These are phyloP conservation scores for Muscicapa adusta DNA, from an alignment of 2,113 vertebrate species.

Conservation along the genomic window DNA sequence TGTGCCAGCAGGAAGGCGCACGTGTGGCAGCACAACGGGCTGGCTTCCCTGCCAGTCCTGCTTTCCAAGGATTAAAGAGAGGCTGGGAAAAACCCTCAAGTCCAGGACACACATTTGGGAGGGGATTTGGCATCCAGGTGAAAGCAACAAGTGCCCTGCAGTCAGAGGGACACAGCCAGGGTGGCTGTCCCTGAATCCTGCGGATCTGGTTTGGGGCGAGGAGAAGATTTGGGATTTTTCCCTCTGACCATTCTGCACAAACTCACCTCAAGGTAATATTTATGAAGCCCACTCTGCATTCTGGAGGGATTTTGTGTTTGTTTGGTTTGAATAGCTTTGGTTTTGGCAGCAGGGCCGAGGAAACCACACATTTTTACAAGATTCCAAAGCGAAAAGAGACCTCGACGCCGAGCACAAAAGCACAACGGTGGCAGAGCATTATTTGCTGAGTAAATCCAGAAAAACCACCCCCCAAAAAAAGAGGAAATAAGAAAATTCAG, in stretches of 20 bases:
- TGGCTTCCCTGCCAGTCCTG: neutral
- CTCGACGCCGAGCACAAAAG: neutral
- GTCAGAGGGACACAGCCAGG: fast-evolving
- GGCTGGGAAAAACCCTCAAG: neutral
- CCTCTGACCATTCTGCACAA: fast-evolving
- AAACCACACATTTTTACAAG: neutral
- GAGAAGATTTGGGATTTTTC: neutral
- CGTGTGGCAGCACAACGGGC: fast-evolving
- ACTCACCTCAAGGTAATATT: neutral
- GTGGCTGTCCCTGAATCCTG: fast-evolving
- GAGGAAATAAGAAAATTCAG: neutral
- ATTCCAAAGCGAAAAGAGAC: neutral
- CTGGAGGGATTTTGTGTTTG: neutral
- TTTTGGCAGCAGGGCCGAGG: neutral
- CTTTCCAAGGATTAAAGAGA: neutral
- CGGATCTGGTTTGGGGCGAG: fast-evolving
- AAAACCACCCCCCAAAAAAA: neutral
- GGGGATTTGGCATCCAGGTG: neutral
- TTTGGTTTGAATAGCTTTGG: neutral
- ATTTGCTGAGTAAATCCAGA: neutral
- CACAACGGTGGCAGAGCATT: neutral
- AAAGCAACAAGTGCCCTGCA: neutral
- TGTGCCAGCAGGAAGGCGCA: neutral
- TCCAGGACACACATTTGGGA: neutral
- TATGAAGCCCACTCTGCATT: neutral